These are phyloP conservation scores for Styela plicata DNA, from an alignment of 23 tunicate species.

Conservation along the genomic window DNA sequence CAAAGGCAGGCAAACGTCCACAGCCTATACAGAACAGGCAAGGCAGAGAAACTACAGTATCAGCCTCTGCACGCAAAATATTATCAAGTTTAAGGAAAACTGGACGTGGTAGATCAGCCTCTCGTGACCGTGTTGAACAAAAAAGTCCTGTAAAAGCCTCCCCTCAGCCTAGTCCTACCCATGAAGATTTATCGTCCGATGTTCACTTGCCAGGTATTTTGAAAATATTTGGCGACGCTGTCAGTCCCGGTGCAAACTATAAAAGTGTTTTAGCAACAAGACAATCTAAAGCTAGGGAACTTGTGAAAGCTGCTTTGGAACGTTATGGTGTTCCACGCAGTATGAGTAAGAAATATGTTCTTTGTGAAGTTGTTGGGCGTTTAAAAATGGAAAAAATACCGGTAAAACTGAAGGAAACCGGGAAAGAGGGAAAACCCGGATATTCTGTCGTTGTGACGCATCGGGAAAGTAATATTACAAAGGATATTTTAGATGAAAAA, in stretches of 20 bases:
- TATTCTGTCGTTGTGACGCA: conserved; percentile 2
- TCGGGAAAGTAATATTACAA: neutral
- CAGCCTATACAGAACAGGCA: conserved; percentile 11
- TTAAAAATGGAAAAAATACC: conserved; percentile 30
- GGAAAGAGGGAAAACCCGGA: neutral
- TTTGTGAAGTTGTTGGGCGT: conserved; percentile 86
- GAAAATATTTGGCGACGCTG: conserved; percentile 84
- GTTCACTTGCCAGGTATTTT: conserved; percentile 74
- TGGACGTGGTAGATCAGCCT: conserved; percentile 62
- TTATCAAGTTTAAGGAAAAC: conserved; percentile 66
- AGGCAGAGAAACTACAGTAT: conserved; percentile 36
- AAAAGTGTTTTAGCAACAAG: conserved; percentile 89
- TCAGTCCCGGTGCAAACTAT: conserved; percentile 91
- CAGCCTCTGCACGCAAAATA: conserved; percentile 70
- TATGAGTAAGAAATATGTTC: conserved; percentile 39
- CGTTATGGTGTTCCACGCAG: conserved; percentile 57
- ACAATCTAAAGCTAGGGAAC: conserved; percentile 72
- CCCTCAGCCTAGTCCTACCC: neutral
- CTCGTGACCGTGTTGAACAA: conserved; percentile 40
- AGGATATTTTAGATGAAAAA: conserved; percentile 8
- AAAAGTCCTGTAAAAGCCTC: conserved; percentile 18
- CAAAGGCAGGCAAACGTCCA: neutral
- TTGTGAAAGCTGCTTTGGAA: conserved; percentile 72
- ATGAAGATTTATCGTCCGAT: conserved; percentile 57
- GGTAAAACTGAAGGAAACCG: conserved; percentile 7